A percentile compares a stretch with the other conserved stretches of the same genome.
These are phyloP conservation scores for Rhingia campestris DNA, from an alignment of 2,888 invertebrate genomes.

Conservation along the genomic window DNA sequence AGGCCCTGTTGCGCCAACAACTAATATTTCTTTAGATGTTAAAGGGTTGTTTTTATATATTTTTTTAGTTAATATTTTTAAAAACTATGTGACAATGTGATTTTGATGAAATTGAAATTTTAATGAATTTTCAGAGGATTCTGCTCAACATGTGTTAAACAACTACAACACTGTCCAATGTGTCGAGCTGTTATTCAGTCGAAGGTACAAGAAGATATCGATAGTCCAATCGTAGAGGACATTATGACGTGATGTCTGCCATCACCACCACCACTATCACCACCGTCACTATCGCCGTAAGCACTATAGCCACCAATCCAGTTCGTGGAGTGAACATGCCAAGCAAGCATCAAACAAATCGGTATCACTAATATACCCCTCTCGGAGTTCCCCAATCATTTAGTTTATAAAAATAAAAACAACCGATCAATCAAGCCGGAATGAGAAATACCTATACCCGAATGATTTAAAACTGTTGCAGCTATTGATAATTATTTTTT, in stretches of 20 bases:
- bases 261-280: conserved; percentile 6
- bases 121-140: conserved; percentile 87
- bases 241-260: conserved; percentile 61
- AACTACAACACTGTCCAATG: conserved; percentile 93
- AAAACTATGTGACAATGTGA: no score
- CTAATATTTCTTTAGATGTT: no score
- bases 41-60: no score
- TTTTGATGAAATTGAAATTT: conserved; percentile 44
- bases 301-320: conserved; percentile 54
- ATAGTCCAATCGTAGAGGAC: conserved; percentile 74
- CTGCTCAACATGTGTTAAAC: conserved; percentile 90
- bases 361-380: conserved; percentile 15
- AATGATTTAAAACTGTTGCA: conserved; percentile 4
- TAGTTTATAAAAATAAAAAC: conserved; percentile 10
- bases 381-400: conserved; percentile 5
- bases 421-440: conserved; percentile 12
- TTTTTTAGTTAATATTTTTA: background rate
- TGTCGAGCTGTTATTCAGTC: conserved; percentile 85
- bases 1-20: no score
- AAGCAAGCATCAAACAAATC: conserved; percentile 13
- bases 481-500: conserved; percentile 5
- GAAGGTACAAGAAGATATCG: conserved; percentile 76
- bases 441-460: conserved; percentile 1
- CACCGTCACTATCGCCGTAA: conserved; percentile 8
- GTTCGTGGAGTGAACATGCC: conserved; percentile 42